These are phyloP conservation scores for Hydrotaea diabolus DNA, from an alignment of 2,888 invertebrate species.

Conservation along the genomic window DNA sequence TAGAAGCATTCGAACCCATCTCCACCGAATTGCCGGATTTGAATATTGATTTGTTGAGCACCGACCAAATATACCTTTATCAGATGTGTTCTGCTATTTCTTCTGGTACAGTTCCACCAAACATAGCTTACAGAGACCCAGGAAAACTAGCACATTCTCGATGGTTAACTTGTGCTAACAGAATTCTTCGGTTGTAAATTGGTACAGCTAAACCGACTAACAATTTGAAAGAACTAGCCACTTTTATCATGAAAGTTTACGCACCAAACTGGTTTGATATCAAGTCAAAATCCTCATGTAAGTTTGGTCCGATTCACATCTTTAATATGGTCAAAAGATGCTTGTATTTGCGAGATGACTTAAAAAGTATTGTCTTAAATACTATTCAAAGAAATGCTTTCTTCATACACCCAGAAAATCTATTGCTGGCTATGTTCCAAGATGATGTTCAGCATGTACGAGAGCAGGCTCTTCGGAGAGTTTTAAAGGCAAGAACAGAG, in stretches of 20 bases:
- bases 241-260: conserved; percentile 42
- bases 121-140: conserved; percentile 8
- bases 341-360: conserved; percentile 18
- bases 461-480: conserved; percentile 12
- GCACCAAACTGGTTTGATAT: conserved; percentile 53
- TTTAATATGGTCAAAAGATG: conserved; percentile 31
- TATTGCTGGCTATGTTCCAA: conserved; percentile 53
- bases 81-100: not conserved
- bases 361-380: conserved; percentile 9
- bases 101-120: not conserved
- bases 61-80: conserved; percentile 31
- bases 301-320: conserved; percentile 43
- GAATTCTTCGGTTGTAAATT: conserved; percentile 48
- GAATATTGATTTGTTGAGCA: conserved; percentile 49
- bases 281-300: conserved; percentile 49
- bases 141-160: conserved; percentile 50
- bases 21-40: conserved; percentile 42
- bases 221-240: conserved; percentile 48
- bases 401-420: conserved; percentile 50
- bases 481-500: conserved; percentile 4
- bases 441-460: conserved; percentile 11
- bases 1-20: conserved; percentile 36
- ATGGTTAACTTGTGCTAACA: conserved; percentile 43
- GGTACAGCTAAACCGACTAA: conserved; percentile 47
- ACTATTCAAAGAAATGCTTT: conserved; percentile 28